Percentiles rank a stretch among this genome's conserved stretches.
Evolutionary conservation across 2,113 vertebrate species (phyloP).

Genomic region (Urocynchramus pylzowi): DNA sequence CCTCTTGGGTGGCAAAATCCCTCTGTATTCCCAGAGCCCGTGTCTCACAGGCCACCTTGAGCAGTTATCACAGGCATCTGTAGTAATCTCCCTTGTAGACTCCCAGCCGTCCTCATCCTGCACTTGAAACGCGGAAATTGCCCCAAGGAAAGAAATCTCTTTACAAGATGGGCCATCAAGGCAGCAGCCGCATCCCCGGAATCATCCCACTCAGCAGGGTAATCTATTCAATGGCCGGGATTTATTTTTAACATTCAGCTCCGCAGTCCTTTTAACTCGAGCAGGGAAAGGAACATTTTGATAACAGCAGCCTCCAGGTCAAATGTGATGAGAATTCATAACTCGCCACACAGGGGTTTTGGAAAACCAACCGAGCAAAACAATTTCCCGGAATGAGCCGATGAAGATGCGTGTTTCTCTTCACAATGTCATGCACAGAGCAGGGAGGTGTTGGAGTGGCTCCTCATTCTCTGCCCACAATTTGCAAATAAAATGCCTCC

Average conservation of each 20-base stretch:
- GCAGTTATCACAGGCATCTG: background rate
- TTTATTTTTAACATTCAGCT: constrained; percentile 9
- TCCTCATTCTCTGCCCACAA: background rate
- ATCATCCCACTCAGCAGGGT: background rate
- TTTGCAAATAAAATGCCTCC: constrained; percentile 37
- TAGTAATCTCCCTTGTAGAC: background rate
- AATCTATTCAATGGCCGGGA: constrained; percentile 7
- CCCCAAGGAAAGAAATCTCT: background rate
- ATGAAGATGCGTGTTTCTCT: background rate
- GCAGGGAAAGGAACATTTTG: constrained; percentile 28
- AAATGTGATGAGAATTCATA: constrained; percentile 56
- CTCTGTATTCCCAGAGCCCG: fast-evolving
- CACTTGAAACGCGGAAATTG: constrained; percentile 5
- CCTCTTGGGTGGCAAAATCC: background rate
- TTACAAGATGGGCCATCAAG: background rate
- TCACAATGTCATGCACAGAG: background rate
- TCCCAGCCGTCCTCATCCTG: background rate
- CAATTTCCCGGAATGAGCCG: constrained; percentile 5
- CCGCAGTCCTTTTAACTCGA: constrained; percentile 38
- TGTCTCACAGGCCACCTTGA: background rate
- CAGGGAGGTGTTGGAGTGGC: background rate
- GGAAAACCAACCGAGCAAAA: constrained; percentile 30
- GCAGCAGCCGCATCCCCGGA: background rate
- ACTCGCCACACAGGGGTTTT: background rate
- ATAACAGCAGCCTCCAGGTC: constrained; percentile 40